Base-by-base conservation (phyloP, 2,113 vertebrate genomes). In the Chaetorhynchus papuensis region DNA sequence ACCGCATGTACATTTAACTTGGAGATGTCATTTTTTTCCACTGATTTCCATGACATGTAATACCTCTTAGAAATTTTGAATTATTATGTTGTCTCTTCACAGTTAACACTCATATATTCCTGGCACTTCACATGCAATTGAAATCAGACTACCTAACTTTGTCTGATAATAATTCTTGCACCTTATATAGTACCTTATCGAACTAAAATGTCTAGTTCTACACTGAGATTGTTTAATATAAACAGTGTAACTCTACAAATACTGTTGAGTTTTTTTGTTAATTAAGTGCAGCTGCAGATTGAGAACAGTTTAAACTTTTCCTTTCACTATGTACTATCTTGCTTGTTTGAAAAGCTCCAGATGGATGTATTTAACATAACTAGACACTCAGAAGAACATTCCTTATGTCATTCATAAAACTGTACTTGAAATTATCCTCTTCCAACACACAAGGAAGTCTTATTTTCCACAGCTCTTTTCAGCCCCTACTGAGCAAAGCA, bases 281-380 rank as follows among this genome's bases (percentile, higher is more conserved):
- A 91, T 93, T 91, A 94, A 83, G 30, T 80, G 33, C 64, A 96
- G 90, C 89, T 97, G 81, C 70, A 70, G 8, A 87, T 54, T 1
- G 1, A 84, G 70, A 56, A 50, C 10, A 70, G 13, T 33, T 90
- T 68, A 61, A 93, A 87, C 57, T 60, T 41, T 45, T 44, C 57
- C 56, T 88, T 94, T 91, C 21, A 47, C 30, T 53, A 31, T 35
- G n/a, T 65, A 77, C 63, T 66, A 47, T 24, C 47, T 63, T 80
- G 54, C 22, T 65, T 80, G 27, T 23, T 66, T 88, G 56, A 66
- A 90, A 85, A 90, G 39, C 63, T 89, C 69, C n/a, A 95, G 53
- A 72, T 71, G 15, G 5, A 39, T 72, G 30, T 4, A 72, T 88
- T 85, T 80, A 91, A 78, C 37, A n/a, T 41, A 94, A 63, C 42